Conservation (phyloP, 37 sponge, comb jelly and placozoan genomes). For the Mnemiopsis leidyi region DNA sequence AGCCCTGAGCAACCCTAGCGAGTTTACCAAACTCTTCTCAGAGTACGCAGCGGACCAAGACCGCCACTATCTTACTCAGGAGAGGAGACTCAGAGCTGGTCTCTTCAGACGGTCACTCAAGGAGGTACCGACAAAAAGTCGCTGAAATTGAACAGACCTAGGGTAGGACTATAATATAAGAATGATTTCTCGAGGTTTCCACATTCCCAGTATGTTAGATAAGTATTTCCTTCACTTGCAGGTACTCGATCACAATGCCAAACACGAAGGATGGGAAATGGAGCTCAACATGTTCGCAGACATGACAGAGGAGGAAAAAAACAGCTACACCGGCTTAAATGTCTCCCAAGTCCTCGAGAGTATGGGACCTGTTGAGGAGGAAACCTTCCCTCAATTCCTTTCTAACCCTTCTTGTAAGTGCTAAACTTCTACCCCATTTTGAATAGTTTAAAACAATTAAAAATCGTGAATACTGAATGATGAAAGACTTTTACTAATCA, state of each 20-base stretch:
- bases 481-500: too few species aligned
- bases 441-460: too few species aligned
- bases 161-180: too few species aligned
- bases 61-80: neutral
- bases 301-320: slow-evolving; percentile 21
- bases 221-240: too few species aligned
- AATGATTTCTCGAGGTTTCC: too few species aligned
- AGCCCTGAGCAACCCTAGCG: slow-evolving; percentile 34
- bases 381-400: neutral
- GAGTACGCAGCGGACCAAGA: neutral
- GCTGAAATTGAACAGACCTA: too few species aligned
- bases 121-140: too few species aligned
- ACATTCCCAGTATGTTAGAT: too few species aligned
- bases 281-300: slow-evolving; percentile 41
- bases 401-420: neutral
- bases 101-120: neutral
- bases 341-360: neutral
- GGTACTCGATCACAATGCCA: neutral
- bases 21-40: neutral
- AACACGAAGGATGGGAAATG: neutral
- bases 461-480: too few species aligned
- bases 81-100: slow-evolving; percentile 18
- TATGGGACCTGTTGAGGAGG: neutral
- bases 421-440: too few species aligned
- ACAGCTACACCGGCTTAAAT: neutral